These are phyloP conservation scores for Drosophila sulfurigaster DNA, from an alignment of 1,140 invertebrate genomes.

Conservation along the genomic window DNA sequence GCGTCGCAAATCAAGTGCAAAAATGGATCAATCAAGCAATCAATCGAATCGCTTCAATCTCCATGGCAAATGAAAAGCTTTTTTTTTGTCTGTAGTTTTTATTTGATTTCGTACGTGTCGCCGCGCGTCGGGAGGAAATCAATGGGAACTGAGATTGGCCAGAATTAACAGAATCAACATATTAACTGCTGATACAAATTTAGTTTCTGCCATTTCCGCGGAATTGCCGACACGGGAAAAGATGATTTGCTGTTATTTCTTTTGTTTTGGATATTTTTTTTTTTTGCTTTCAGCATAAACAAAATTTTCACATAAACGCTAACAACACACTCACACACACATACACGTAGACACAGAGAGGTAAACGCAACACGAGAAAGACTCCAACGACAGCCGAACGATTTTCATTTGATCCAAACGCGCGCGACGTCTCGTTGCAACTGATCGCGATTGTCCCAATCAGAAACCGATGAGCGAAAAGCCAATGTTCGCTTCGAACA, in stretches of 20 bases:
- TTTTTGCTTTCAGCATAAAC: constrained; percentile 57
- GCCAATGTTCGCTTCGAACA: constrained; percentile 49
- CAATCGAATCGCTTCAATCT: constrained; percentile 70
- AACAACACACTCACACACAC: constrained; percentile 37
- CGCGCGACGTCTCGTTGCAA: constrained; percentile 66
- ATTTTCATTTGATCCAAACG: constrained; percentile 69
- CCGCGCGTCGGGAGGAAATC: constrained; percentile 38
- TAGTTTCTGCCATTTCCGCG: constrained; percentile 53
- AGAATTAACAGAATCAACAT: constrained; percentile 60
- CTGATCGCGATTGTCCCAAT: constrained; percentile 52
- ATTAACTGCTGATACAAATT: constrained; percentile 60
- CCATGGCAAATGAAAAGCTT: constrained; percentile 58
- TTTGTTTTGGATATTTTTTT: constrained; percentile 16
- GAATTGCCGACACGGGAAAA: constrained; percentile 57
- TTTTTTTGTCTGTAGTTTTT: constrained; percentile 17
- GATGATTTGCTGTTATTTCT: constrained; percentile 43
- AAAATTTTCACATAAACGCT: constrained; percentile 62
- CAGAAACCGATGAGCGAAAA: constrained; percentile 33
- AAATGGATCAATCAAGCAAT: constrained; percentile 84
- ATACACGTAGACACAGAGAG: not conserved
- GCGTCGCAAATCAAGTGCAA: constrained; percentile 83
- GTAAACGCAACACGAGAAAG: constrained; percentile 16
- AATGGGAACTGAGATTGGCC: constrained; percentile 51
- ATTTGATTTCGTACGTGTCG: constrained; percentile 40
- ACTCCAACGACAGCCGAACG: constrained; percentile 36